A percentile compares a stretch with the other conserved stretches of the same genome.
Conservation (phyloP, 2,888 invertebrate genomes). For the Onthophagus sagittarius region DNA sequence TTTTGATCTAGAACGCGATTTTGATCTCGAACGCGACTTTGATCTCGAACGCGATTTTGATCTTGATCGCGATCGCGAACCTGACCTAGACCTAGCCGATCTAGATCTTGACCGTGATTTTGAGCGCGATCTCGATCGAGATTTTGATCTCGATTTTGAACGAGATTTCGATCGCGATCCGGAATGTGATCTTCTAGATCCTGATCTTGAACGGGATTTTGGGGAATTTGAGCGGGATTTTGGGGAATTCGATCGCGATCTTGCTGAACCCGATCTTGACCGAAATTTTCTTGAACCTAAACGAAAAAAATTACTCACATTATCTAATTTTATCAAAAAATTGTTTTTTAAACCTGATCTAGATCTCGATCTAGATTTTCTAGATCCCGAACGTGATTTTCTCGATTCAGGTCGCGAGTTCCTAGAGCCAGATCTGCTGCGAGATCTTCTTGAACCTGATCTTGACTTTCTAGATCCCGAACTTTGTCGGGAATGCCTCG, state of each 20-base stretch:
- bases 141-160: conserved; percentile 11
- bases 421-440: conserved; percentile 35
- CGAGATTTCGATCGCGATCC: conserved; percentile 26
- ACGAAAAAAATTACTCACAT: neutral
- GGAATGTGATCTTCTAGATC: conserved; percentile 35
- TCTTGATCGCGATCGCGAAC: conserved; percentile 29
- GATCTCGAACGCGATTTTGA: conserved; percentile 30
- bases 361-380: conserved; percentile 24
- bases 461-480: conserved; percentile 39
- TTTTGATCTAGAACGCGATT: conserved; percentile 31
- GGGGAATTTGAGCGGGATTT: conserved; percentile 30
- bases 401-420: conserved; percentile 33
- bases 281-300: conserved; percentile 29
- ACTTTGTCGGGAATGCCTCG: conserved; percentile 34
- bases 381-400: conserved; percentile 24
- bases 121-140: conserved; percentile 32
- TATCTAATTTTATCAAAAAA: conserved; percentile 16
- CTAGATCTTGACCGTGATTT: conserved; percentile 30
- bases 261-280: conserved; percentile 29
- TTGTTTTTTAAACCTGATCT: neutral
- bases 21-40: conserved; percentile 33
- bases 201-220: conserved; percentile 36
- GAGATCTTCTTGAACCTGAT: conserved; percentile 38
- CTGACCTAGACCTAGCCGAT: conserved; percentile 10
- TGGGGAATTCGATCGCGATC: conserved; percentile 33